These are phyloP conservation scores for Spinibarbus caldwelli DNA, from an alignment of 2,797 vertebrate species.

Conservation along the genomic window DNA sequence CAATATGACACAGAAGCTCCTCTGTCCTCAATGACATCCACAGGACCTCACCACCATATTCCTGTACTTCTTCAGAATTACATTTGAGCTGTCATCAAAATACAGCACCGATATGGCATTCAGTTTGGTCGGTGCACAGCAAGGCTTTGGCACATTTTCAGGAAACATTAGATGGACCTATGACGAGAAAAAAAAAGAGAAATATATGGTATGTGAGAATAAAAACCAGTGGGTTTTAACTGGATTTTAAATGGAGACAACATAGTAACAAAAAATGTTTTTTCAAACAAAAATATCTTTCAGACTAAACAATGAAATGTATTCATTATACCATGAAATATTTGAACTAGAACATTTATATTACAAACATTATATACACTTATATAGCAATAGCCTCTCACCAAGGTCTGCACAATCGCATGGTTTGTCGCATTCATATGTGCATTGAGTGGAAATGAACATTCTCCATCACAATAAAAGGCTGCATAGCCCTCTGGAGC, in stretches of 20 bases:
- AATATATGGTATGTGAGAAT: not conserved
- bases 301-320: not conserved
- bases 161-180: slow-evolving; percentile 99
- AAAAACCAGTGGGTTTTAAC: too few relatives aligned
- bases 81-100: slow-evolving; percentile 99
- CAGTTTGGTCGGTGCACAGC: slow-evolving; percentile 97
- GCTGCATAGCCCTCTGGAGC: slow-evolving; percentile 98
- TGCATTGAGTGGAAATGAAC: slow-evolving; percentile 97
- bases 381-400: too few relatives aligned
- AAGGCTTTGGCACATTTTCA: slow-evolving; percentile 98
- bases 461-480: slow-evolving; percentile 98
- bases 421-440: slow-evolving; percentile 99
- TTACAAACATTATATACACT: too few relatives aligned
- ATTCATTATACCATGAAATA: not conserved
- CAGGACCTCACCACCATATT: slow-evolving; percentile 99
- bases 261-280: not conserved
- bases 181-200: slow-evolving; percentile 55
- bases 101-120: slow-evolving; percentile 99
- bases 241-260: too few relatives aligned
- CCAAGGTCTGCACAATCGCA: slow-evolving; percentile 98
- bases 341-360: not conserved
- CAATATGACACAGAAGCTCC: slow-evolving; percentile 61
- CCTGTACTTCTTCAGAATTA: slow-evolving; percentile 99
- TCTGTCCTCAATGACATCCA: slow-evolving; percentile 89
- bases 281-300: not conserved